These are phyloP conservation scores for Subacronicta megacephala DNA, from an alignment of 2,888 invertebrate species.

Conservation along the genomic window DNA sequence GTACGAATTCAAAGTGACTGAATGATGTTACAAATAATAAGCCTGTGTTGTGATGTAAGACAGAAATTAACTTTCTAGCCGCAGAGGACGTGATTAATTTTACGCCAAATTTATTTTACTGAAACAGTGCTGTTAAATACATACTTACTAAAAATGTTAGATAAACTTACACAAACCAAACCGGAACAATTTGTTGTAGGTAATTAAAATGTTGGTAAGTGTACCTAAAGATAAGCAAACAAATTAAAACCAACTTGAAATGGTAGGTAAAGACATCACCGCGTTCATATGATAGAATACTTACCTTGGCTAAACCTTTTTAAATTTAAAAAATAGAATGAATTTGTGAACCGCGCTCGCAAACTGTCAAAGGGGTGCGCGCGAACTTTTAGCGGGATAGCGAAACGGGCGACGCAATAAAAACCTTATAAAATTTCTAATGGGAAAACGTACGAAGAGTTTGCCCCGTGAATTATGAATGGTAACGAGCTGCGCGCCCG, in stretches of 20 bases:
- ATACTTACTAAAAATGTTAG: neutral
- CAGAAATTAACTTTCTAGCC: conserved; percentile 2
- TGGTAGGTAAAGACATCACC: conserved; percentile 16
- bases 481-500: conserved; percentile 80
- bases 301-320: conserved; percentile 42
- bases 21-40: conserved; percentile 1
- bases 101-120: neutral
- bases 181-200: neutral
- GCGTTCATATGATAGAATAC: conserved; percentile 31
- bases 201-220: conserved; percentile 6
- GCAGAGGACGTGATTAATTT: conserved; percentile 8
- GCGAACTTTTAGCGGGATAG: conserved; percentile 74
- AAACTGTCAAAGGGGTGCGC: conserved; percentile 70
- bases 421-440: conserved; percentile 89
- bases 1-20: neutral
- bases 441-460: conserved; percentile 88
- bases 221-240: conserved; percentile 7
- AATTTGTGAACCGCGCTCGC: conserved; percentile 61
- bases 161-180: neutral
- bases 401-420: conserved; percentile 75
- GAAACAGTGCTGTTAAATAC: neutral
- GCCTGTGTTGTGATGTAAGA: conserved; percentile 1
- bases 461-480: conserved; percentile 88
- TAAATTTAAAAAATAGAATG: conserved; percentile 53
- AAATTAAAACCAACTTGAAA: conserved; percentile 21